These are phyloP conservation scores for Strigamia maritima DNA, from an alignment of 2,888 invertebrate genomes.

Conservation along the genomic window DNA sequence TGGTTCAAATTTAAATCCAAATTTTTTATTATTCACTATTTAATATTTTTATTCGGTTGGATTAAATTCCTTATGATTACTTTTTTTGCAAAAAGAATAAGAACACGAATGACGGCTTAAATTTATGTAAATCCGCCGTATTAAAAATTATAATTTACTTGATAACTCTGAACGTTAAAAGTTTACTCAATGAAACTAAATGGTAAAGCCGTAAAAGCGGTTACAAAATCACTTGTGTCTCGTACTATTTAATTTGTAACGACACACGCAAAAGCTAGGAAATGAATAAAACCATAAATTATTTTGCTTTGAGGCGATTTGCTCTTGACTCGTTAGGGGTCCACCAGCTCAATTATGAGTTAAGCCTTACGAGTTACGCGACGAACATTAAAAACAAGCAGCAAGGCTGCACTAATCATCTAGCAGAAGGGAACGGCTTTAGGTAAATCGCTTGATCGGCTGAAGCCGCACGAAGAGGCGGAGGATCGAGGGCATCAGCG, in stretches of 20 bases:
- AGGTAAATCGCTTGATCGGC: slow-evolving; percentile 34
- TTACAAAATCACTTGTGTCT: neutral
- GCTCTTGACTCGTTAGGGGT: slow-evolving; percentile 24
- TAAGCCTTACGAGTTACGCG: slow-evolving; percentile 24
- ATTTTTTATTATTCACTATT: neutral
- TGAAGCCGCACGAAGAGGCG: slow-evolving; percentile 19
- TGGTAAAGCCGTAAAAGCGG: neutral
- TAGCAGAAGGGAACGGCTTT: slow-evolving; percentile 20
- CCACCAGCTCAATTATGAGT: slow-evolving; percentile 28
- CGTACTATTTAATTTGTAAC: slow-evolving; percentile 22
- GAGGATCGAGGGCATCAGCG: slow-evolving; percentile 3
- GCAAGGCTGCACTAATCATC: slow-evolving; percentile 25
- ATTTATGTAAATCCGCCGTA: neutral
- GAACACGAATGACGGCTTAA: neutral
- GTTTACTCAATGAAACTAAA: neutral
- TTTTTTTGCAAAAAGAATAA: neutral
- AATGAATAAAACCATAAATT: slow-evolving; percentile 12
- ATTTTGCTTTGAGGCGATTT: slow-evolving; percentile 14
- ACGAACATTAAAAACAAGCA: slow-evolving; percentile 34
- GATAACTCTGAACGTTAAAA: neutral
- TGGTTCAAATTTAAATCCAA: slow-evolving; percentile 13
- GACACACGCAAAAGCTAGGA: neutral
- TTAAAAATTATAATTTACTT: neutral
- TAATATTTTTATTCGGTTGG: neutral
- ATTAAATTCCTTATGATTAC: neutral